These are phyloP conservation scores for Rhea americana DNA, from an alignment of 2,113 vertebrate species.

Conservation along the genomic window DNA sequence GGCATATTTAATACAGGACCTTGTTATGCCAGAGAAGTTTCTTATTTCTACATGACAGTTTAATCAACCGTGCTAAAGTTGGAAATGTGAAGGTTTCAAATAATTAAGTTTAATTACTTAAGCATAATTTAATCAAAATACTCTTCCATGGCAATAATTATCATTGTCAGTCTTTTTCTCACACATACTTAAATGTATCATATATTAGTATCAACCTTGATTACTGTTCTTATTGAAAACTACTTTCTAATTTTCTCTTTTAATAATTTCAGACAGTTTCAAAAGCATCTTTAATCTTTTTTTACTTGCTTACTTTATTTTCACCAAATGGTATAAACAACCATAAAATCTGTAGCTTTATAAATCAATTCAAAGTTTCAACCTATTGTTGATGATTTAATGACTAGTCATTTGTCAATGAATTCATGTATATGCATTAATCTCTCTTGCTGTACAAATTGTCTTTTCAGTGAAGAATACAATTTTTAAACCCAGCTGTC, in stretches of 20 bases:
- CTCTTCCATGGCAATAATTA: slow-evolving; percentile 26
- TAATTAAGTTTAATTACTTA: slow-evolving; percentile 53
- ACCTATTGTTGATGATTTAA: background rate
- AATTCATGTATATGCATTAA: background rate
- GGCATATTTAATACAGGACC: background rate
- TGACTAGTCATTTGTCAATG: background rate
- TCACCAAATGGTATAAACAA: background rate
- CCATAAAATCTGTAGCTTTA: background rate
- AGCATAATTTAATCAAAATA: slow-evolving; percentile 53
- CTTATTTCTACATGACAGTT: slow-evolving; percentile 14
- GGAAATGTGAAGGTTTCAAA: slow-evolving; percentile 23
- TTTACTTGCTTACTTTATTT: background rate
- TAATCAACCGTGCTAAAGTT: slow-evolving; percentile 29
- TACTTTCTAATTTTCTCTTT: background rate
- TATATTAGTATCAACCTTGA: slow-evolving; percentile 6
- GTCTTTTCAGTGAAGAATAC: background rate
- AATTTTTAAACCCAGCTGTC: background rate
- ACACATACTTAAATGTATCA: slow-evolving; percentile 2
- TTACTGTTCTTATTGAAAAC: background rate
- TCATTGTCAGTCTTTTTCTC: slow-evolving; percentile 41
- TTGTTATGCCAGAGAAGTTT: background rate
- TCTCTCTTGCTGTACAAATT: background rate
- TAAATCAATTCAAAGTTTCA: background rate
- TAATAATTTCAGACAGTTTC: background rate
- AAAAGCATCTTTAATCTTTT: background rate